Evolutionary conservation across 1,140 invertebrate species (phyloP).

Genomic region (Diorhabda elongata): DNA sequence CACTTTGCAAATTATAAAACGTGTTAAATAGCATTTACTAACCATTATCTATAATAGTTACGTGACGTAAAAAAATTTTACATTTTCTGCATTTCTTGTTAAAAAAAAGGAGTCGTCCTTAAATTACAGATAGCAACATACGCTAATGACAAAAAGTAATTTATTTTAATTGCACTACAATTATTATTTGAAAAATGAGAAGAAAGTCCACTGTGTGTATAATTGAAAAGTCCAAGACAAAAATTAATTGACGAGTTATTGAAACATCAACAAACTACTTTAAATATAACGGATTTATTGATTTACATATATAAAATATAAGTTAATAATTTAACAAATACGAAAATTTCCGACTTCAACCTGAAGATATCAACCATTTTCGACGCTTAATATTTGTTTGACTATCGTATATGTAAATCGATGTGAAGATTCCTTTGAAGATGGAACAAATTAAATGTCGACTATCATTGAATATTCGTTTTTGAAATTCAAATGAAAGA

Average conservation of each 20-base stretch:
- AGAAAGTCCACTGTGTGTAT: not conserved
- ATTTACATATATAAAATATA: too few species aligned
- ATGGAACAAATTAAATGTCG: too few species aligned
- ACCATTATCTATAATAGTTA: not conserved
- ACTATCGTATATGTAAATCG: too few species aligned
- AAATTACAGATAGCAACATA: not conserved
- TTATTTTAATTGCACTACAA: not conserved
- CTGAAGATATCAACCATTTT: too few species aligned
- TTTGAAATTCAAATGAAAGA: too few species aligned
- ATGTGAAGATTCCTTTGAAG: too few species aligned
- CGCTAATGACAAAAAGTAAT: not conserved
- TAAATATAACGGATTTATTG: too few species aligned
- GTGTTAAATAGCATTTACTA: not conserved
- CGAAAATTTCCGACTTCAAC: too few species aligned
- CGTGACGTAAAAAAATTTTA: constrained; percentile 5
- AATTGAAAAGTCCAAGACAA: not conserved
- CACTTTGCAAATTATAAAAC: constrained; percentile 5
- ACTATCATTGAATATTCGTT: too few species aligned
- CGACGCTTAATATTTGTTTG: too few species aligned
- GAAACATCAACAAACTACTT: too few species aligned
- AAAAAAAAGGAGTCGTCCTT: constrained; percentile 2
- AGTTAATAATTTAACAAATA: too few species aligned
- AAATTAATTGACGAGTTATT: not conserved
- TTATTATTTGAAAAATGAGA: not conserved
- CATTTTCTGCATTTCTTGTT: constrained; percentile 6